Base-by-base conservation (phyloP, 2,888 invertebrate genomes). In the Tillus elongatus region DNA sequence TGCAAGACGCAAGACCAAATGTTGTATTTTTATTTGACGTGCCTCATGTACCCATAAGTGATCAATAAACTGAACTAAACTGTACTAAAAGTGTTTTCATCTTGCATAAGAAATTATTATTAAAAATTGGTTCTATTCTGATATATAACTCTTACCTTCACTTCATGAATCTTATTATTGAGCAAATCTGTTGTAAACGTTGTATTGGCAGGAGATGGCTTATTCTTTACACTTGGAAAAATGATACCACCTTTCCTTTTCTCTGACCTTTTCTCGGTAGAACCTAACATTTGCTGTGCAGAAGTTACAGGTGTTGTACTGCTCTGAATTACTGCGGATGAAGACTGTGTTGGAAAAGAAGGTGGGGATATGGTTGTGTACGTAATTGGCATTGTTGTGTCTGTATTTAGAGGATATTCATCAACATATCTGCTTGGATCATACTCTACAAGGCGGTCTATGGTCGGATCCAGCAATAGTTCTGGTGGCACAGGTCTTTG, bases 141-240 rank as follows among this genome's bases (percentile, higher is more conserved):
- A n/a, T n/a, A n/a, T n/a, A n/a, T n/a, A n/a, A n/a, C n/a, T 58
- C 77, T 77, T 70, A 87, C 87, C 79, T 82, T 86, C 50, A 88
- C 77, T 63, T 88, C 87, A 68, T 85, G 86, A 58, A 83, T 74
- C 66, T 74, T 78, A 49, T 74, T 78, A 49, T 79, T 73, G 49
- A 82, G 71, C 53, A 81, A 70, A 58, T 88, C 88, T 6, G 82
- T 82, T 31, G 83, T 74, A 63, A 87, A 86, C 33, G 85, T 85
- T 47, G 82, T 82, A 68, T 88, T 88, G 37, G 82, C 81, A 42
- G 83, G 6, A 46, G 84, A 79, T 13, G 90, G 89, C 53, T 90
- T 90, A 64, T 89, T 89, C 67, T 89, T 89, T 35, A 89, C 84
- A 60, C 88, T 88, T 6, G 90, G 90, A 67, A 90, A 90, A 62